These are phyloP conservation scores for Caenorhabditis japonica DNA, from an alignment of 2,888 invertebrate genomes.

Conservation along the genomic window DNA sequence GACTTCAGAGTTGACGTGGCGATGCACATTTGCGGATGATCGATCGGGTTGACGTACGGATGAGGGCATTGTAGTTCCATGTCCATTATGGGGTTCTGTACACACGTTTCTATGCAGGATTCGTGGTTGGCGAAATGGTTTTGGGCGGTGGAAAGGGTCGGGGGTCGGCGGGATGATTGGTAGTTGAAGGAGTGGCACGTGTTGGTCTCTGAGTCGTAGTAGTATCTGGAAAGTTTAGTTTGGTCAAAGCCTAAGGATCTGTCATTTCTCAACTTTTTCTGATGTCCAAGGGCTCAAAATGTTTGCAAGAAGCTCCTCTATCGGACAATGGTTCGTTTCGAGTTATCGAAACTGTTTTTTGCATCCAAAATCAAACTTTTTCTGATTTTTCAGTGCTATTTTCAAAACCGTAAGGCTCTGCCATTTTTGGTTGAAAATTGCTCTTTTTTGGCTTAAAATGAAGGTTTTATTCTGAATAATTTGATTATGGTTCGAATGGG, in stretches of 20 bases:
- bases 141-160: conserved; percentile 29
- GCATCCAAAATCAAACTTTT: background rate
- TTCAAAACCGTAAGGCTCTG: too few relatives aligned
- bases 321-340: background rate
- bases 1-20: conserved; percentile 44
- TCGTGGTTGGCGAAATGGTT: conserved; percentile 59
- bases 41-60: conserved; percentile 62
- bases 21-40: conserved; percentile 65
- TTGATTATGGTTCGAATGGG: too few relatives aligned
- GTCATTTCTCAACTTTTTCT: too few relatives aligned
- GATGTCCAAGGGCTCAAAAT: too few relatives aligned
- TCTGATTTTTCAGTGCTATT: too few relatives aligned
- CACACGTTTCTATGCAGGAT: conserved; percentile 54
- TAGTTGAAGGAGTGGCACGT: conserved; percentile 59
- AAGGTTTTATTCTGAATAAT: too few relatives aligned
- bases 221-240: conserved; percentile 45
- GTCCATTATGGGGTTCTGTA: conserved; percentile 16
- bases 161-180: conserved; percentile 23
- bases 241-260: too few relatives aligned
- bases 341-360: background rate
- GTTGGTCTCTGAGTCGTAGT: conserved; percentile 53
- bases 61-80: conserved; percentile 57
- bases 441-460: too few relatives aligned
- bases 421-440: too few relatives aligned
- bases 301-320: background rate